A percentile compares a stretch with the other conserved stretches of the same genome.
phyloP scores from a whole-genome alignment of 1,140 invertebrate species.

The Anoplophora glabripennis region DNA sequence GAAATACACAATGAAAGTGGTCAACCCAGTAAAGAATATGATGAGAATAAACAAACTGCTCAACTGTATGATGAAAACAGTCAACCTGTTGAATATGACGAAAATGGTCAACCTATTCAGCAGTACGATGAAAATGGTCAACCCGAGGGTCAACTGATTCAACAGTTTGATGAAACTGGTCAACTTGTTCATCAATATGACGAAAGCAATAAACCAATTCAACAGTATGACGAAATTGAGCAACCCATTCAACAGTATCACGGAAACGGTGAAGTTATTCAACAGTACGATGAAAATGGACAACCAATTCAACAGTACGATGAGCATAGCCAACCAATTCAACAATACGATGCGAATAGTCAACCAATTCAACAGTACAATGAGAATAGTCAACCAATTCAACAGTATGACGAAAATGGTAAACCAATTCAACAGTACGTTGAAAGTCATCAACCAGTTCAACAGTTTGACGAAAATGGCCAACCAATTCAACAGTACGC shows the following conservation, averaged over 20 bases:
- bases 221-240: slow-evolving; percentile 15
- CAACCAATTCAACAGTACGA: slow-evolving; percentile 16
- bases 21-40: slow-evolving; percentile 10
- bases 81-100: slow-evolving; percentile 14
- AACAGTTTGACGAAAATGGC: slow-evolving; percentile 16
- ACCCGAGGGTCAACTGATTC: slow-evolving; percentile 5
- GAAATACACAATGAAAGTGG: slow-evolving; percentile 15
- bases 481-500: slow-evolving; percentile 13
- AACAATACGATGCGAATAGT: slow-evolving; percentile 17
- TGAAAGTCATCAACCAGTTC: slow-evolving; percentile 11
- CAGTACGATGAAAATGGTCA: slow-evolving; percentile 21
- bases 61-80: slow-evolving; percentile 15
- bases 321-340: slow-evolving; percentile 10
- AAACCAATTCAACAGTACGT: slow-evolving; percentile 15
- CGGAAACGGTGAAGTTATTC: too few relatives aligned
- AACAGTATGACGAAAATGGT: slow-evolving; percentile 15
- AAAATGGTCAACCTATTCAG: slow-evolving; percentile 12
- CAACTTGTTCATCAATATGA: slow-evolving; percentile 32
- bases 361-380: slow-evolving; percentile 17
- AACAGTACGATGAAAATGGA: slow-evolving; percentile 16
- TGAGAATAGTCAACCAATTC: slow-evolving; percentile 11
- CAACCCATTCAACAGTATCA: slow-evolving; percentile 12
- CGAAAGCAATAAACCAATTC: slow-evolving; percentile 27
- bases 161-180: slow-evolving; percentile 15
- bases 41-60: slow-evolving; percentile 15